Percentiles rank a stretch among this genome's conserved stretches.
These are phyloP conservation scores for Poeciliopsis turneri DNA, from an alignment of 2,797 vertebrate genomes.

Conservation along the genomic window DNA sequence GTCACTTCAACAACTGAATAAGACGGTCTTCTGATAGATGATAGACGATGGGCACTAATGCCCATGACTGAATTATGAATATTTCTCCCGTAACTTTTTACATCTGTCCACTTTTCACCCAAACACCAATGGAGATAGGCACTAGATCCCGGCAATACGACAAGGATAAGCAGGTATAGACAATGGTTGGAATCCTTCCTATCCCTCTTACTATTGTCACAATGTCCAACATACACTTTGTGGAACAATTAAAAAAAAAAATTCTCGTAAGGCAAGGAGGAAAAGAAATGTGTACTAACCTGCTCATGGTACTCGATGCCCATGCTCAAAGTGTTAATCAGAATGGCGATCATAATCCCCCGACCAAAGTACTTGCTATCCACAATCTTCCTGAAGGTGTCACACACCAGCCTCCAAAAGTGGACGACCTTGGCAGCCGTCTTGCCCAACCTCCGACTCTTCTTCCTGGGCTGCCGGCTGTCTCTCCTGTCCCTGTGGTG, in stretches of 20 bases:
- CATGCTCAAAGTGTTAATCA: conserved; percentile 98
- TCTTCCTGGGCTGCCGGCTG: conserved; percentile 78
- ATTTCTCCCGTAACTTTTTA: too few relatives aligned
- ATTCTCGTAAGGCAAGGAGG: background rate
- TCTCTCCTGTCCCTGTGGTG: conserved; percentile 86
- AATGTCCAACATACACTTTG: background rate
- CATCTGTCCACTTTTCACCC: background rate
- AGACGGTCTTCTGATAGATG: too few relatives aligned
- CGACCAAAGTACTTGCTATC: conserved; percentile 98
- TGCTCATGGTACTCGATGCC: conserved; percentile 96
- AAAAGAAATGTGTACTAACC: conserved; percentile 75
- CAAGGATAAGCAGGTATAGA: background rate
- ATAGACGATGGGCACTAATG: too few relatives aligned
- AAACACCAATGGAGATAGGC: background rate
- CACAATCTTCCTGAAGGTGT: conserved; percentile 93
- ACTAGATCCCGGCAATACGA: background rate
- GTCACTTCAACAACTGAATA: too few relatives aligned
- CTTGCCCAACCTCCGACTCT: conserved; percentile 62
- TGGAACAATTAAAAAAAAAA: background rate
- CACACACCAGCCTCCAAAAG: conserved; percentile 92
- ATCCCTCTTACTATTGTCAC: background rate
- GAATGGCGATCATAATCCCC: conserved; percentile 97
- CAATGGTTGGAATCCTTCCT: background rate
- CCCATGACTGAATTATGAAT: too few relatives aligned
- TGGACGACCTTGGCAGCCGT: conserved; percentile 78